Base-by-base conservation (phyloP, 2,113 vertebrate genomes). In the Boulengeromyrus knoepffleri region DNA sequence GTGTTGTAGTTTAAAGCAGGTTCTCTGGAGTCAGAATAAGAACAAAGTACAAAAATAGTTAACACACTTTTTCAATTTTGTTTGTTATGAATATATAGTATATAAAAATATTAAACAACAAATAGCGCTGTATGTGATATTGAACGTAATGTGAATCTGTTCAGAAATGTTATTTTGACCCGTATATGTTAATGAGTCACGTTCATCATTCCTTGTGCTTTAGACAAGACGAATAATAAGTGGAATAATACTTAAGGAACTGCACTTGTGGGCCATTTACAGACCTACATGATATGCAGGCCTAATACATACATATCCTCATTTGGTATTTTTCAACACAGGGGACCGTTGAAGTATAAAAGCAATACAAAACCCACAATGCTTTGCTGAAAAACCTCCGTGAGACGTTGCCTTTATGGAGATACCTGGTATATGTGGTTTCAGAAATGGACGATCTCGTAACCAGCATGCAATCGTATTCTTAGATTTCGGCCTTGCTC, bases 291-390 rank as follows among this genome's bases (percentile, higher is more conserved):
- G 4, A 42, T 80, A 80, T 19, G 31, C 36, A 42, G 74, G 5
- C 15, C 6, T 39, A 39, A 42, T 7, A 77, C 12, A 39, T 77
- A 77, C 70, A 39, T 77, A 12, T 77, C 53, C 19, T 21, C 53
- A 56, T 56, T 56, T 56, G 53, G 53, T 56, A 56, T 7, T 56
- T 56, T 56, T 56, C 13, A 39, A 42, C 74, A 80, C 74, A 42
- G 36, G 17, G 7, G 21, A 56, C 3, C 52, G 36, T 62, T 24
- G 2, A 45, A 27, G 17, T 66, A 36, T 66, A 66, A 88, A 36
- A 46, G 42, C 86, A 95, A 95, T 93, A 52, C 93, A 66, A 90
- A 92, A 93, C 94, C 95, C 95, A 95, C 74, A 87, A 91, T 21
- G 0, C 93, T 39, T 3, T 1, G 85, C 74, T 89, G 70, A 24